Percentiles rank a stretch among this genome's conserved stretches.
phyloP scores from a whole-genome alignment of 2,888 invertebrate genomes.

The Seira musarum region DNA sequence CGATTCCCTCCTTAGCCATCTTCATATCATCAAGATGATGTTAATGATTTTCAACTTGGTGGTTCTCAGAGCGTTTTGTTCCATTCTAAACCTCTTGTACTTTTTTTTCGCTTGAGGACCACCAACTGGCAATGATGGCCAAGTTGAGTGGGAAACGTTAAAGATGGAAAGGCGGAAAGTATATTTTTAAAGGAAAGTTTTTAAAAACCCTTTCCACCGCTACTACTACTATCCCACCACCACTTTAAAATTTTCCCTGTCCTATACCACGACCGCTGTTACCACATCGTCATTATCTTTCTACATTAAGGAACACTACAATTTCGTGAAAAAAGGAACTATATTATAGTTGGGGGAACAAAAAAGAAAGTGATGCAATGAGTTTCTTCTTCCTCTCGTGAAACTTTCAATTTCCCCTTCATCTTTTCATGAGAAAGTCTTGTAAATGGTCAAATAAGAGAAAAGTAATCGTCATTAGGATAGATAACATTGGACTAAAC shows the following conservation, averaged over 20 bases:
- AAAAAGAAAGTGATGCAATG: conserved; percentile 28
- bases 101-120: conserved; percentile 36
- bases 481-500: no score
- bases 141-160: no score
- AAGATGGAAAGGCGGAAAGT: no score
- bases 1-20: no score
- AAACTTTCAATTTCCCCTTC: conserved; percentile 28
- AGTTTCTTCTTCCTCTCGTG: conserved; percentile 50
- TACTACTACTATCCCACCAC: no score
- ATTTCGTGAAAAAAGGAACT: conserved; percentile 25
- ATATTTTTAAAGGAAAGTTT: no score
- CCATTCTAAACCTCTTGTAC: neutral
- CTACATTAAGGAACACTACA: conserved; percentile 42
- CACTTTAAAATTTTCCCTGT: no score
- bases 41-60: conserved; percentile 37
- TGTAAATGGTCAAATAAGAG: no score
- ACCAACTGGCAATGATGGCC: conserved; percentile 39
- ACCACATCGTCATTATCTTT: conserved; percentile 43
- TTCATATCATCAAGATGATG: conserved; percentile 13
- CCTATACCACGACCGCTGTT: no score
- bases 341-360: conserved; percentile 12
- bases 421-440: conserved; percentile 38
- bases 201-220: conserved; percentile 41
- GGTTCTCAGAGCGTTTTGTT: conserved; percentile 32
- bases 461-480: no score